Evolutionary conservation across 2,888 invertebrate genomes (phyloP).

Genomic region (Epinotia nisella): DNA sequence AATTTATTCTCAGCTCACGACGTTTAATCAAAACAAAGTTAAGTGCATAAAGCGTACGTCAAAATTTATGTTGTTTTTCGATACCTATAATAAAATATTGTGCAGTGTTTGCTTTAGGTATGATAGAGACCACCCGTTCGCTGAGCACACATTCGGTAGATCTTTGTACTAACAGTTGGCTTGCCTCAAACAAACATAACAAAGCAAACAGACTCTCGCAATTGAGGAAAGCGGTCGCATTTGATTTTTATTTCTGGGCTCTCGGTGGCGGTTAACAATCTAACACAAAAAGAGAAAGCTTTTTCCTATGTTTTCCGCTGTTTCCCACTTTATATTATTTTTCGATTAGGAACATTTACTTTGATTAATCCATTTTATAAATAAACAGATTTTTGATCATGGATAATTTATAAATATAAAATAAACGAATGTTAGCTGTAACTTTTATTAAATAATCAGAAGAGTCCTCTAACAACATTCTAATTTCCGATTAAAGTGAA

Average conservation of each 20-base stretch:
- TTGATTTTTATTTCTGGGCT: constrained; percentile 59
- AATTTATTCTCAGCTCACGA: background rate
- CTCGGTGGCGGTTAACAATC: constrained; percentile 56
- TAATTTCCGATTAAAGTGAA: too few relatives aligned
- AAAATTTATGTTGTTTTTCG: constrained; percentile 73
- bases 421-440: too few relatives aligned
- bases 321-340: constrained; percentile 10
- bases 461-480: too few relatives aligned
- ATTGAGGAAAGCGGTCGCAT: constrained; percentile 70
- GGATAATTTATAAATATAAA: too few relatives aligned
- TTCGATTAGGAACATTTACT: background rate
- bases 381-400: background rate
- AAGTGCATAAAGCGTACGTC: constrained; percentile 47
- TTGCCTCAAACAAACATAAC: constrained; percentile 76
- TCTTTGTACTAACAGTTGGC: constrained; percentile 74
- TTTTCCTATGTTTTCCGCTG: constrained; percentile 46
- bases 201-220: constrained; percentile 74
- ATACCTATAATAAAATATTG: constrained; percentile 73
- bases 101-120: constrained; percentile 77
- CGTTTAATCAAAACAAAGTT: constrained; percentile 33
- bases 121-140: constrained; percentile 83
- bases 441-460: too few relatives aligned
- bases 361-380: background rate
- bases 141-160: constrained; percentile 63
- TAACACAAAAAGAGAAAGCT: constrained; percentile 55